Conservation (phyloP, 2,888 invertebrate genomes). For the Byasa hedistus region DNA sequence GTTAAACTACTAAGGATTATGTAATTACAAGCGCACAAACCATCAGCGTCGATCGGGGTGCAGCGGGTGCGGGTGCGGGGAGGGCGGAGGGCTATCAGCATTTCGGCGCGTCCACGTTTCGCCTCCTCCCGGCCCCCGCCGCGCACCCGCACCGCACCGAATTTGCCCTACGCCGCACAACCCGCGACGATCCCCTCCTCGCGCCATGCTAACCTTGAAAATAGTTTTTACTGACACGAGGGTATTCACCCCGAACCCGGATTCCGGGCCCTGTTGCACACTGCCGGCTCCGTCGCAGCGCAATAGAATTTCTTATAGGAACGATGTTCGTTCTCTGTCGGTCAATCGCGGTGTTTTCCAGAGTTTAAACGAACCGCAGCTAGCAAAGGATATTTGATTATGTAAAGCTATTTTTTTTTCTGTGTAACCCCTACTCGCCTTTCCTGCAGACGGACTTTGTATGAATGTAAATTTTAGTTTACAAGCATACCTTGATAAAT, state of each 20-base stretch:
- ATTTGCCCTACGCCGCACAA: slow-evolving; percentile 64
- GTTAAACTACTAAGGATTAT: neutral
- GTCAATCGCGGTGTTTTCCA: slow-evolving; percentile 50
- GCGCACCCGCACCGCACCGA: slow-evolving; percentile 67
- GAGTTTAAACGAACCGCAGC: slow-evolving; percentile 63
- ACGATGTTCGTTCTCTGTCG: slow-evolving; percentile 37
- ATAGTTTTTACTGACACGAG: slow-evolving; percentile 78
- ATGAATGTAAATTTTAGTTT: slow-evolving; percentile 26
- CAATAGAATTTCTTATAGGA: slow-evolving; percentile 58
- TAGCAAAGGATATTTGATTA: slow-evolving; percentile 74
- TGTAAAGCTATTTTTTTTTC: slow-evolving; percentile 62
- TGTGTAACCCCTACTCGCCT: slow-evolving; percentile 66
- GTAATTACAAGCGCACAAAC: slow-evolving; percentile 9
- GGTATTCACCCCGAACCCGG: slow-evolving; percentile 80
- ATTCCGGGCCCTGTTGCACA: slow-evolving; percentile 71
- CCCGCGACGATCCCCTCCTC: slow-evolving; percentile 69
- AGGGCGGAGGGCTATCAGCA: slow-evolving; percentile 69
- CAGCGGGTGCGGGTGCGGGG: slow-evolving; percentile 42
- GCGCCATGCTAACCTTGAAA: slow-evolving; percentile 76
- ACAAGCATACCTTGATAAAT: too few relatives aligned
- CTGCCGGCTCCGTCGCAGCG: slow-evolving; percentile 51
- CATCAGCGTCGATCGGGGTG: slow-evolving; percentile 39
- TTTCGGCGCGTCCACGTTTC: slow-evolving; percentile 71
- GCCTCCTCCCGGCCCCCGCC: slow-evolving; percentile 45
- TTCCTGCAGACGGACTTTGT: slow-evolving; percentile 54